Evolutionary conservation across 2,113 vertebrate species (phyloP).

Genomic region (Tragelaphus buxtoni): DNA sequence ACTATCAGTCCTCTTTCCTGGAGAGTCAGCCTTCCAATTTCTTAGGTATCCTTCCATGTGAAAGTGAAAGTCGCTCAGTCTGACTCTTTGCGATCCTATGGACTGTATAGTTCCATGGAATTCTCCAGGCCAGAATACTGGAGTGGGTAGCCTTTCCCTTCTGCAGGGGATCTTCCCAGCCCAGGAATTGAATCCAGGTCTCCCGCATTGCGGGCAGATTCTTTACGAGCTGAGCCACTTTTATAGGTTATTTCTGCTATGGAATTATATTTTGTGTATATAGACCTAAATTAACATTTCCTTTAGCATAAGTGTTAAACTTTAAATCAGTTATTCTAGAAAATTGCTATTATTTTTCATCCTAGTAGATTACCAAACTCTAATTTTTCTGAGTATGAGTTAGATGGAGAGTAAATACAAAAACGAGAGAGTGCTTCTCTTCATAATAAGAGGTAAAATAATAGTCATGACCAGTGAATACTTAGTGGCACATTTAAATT

Average conservation of each 20-base stretch:
- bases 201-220: not conserved
- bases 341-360: slow-evolving; percentile 13
- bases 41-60: not conserved
- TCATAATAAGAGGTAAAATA: not conserved
- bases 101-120: not conserved
- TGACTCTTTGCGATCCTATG: not conserved
- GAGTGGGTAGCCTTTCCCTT: not conserved
- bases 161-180: not conserved
- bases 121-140: not conserved
- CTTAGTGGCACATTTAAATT: slow-evolving; percentile 17
- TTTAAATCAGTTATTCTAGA: not conserved
- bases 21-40: not conserved
- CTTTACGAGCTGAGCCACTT: not conserved
- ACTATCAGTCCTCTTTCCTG: not conserved
- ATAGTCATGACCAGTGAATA: not conserved
- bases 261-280: not conserved
- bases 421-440: not conserved
- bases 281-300: not conserved
- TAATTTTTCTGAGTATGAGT: slow-evolving; percentile 6
- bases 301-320: not conserved
- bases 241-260: not conserved
- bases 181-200: not conserved
- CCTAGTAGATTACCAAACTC: not conserved
- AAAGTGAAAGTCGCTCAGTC: not conserved
- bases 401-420: not conserved